Evolutionary conservation across 2,113 vertebrate species (phyloP), one percentile per base, ranked within the genome.

Genomic region (Calidris pugnax): DNA sequence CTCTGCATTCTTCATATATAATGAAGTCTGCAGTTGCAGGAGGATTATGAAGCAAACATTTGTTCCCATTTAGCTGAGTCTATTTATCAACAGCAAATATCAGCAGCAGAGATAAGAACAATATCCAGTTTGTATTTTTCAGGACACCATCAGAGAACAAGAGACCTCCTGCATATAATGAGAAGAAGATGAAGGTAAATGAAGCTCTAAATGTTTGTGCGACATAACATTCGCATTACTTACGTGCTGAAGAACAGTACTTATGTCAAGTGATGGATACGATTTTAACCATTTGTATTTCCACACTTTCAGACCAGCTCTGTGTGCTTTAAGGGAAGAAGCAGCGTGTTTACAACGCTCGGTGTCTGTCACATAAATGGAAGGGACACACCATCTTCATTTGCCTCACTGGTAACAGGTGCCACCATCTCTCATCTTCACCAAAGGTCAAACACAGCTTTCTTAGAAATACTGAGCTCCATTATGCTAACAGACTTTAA

Each of bases 161-260:
- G 80, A 84, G 77, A 84, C 84, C 66, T 94, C 85, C 94, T 96
- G 86, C 86, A 90, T 95, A 75, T 75, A 93, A 92, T 39, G 67
- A 96, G 48, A 93, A 95, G 78, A 89, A 93, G 91, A 78, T 91
- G 87, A 87, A 71, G 56, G 83, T 81, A 95, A 95, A 95, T 37
- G 67, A 96, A 90, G 67, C 45, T 92, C 41, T 81, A 92, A 85
- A 47, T 79, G 80, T 63, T 67, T 71, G 75, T 74, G 89, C 76
- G 90, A 63, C 47, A 35, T 82, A 86, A 92, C 45, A 79, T 56
- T 89, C 51, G 27, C 72, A 37, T 90, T 93, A 94, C 62, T 93
- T 89, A 94, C 0, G 0, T 88, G 85, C 41, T 78, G 93, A 81
- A 87, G 93, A 75, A 33, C 6, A 74, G 24, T 59, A 41, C 30